These are phyloP conservation scores for Hydrochoerus hydrochaeris DNA, from an alignment of 2,113 vertebrate genomes.

Conservation along the genomic window DNA sequence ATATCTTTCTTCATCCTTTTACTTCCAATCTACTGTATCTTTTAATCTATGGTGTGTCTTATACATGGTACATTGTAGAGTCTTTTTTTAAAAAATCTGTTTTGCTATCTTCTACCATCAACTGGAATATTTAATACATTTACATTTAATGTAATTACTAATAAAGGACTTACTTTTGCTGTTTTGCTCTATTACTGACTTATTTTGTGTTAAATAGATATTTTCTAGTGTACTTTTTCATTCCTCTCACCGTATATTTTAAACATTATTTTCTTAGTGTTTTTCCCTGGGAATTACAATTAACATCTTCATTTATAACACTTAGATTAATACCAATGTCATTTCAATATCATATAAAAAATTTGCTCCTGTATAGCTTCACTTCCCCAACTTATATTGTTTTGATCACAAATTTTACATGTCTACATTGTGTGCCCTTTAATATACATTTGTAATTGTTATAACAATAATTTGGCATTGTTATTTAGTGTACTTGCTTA, in stretches of 20 bases:
- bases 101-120: background rate
- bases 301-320: slow-evolving; percentile 27
- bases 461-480: slow-evolving; percentile 23
- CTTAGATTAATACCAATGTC: slow-evolving; percentile 23
- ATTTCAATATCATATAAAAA: slow-evolving; percentile 9
- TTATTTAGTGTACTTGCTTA: background rate
- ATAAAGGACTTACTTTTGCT: slow-evolving; percentile 15
- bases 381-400: background rate
- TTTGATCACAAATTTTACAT: background rate
- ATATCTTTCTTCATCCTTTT: background rate
- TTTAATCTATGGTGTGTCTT: slow-evolving; percentile 1
- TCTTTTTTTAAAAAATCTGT: background rate
- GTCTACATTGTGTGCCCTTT: background rate
- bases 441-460: slow-evolving; percentile 1
- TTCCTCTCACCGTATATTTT: background rate
- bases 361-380: background rate
- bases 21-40: background rate
- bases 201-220: background rate
- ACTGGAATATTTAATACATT: slow-evolving; percentile 8
- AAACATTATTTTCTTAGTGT: slow-evolving; percentile 4
- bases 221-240: background rate
- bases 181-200: background rate
- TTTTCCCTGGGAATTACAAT: background rate
- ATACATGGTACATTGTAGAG: background rate
- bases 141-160: slow-evolving; percentile 54